Percentiles rank a stretch among this genome's conserved stretches.
Evolutionary conservation across 2,113 vertebrate genomes (phyloP).

Genomic region (Rhynchomys soricoides): DNA sequence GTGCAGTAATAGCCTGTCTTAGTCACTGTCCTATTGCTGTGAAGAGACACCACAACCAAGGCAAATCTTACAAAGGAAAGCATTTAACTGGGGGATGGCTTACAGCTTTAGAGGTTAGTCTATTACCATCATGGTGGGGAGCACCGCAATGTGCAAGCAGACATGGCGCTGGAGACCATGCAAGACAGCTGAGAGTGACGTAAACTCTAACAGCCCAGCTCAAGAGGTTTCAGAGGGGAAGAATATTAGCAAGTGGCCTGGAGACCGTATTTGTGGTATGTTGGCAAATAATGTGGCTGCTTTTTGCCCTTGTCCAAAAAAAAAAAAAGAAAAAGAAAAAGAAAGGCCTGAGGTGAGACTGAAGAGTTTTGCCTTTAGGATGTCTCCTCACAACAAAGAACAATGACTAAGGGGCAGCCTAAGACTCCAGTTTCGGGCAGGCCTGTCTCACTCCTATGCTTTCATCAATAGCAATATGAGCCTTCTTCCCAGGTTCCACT

Average conservation of each 20-base stretch:
- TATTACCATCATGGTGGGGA: neutral
- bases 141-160: neutral
- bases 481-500: neutral
- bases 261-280: neutral
- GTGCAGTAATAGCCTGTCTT: neutral
- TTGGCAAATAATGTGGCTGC: neutral
- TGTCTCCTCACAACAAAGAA: neutral
- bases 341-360: neutral
- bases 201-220: neutral
- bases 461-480: neutral
- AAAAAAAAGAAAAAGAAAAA: neutral
- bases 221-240: neutral
- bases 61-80: neutral
- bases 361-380: neutral
- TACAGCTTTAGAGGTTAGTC: neutral
- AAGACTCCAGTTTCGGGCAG: neutral
- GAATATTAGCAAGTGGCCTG: neutral
- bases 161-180: accelerated
- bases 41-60: neutral
- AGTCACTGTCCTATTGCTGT: neutral
- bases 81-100: neutral
- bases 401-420: neutral
- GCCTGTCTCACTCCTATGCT: neutral
- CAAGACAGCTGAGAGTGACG: neutral
- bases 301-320: neutral